These are phyloP conservation scores for Mesoclemmys tuberculata DNA, from an alignment of 2,113 vertebrate genomes.

Conservation along the genomic window DNA sequence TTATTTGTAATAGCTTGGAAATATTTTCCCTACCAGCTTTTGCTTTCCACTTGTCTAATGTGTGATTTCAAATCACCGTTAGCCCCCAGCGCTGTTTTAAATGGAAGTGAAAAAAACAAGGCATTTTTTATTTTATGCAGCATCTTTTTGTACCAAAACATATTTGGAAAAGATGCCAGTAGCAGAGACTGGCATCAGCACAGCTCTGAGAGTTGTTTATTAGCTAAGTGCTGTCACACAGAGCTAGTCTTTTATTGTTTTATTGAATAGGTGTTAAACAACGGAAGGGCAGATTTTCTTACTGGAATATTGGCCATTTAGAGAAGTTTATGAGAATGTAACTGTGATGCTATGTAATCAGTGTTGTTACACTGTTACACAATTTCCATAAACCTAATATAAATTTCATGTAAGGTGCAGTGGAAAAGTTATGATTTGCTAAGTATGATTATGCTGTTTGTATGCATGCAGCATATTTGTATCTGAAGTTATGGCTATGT, in stretches of 20 bases:
- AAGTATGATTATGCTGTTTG: no score
- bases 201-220: neutral
- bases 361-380: no score
- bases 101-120: neutral
- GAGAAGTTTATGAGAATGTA: neutral
- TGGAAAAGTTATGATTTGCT: no score
- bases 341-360: no score
- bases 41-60: neutral
- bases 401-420: no score
- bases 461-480: no score
- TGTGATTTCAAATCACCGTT: neutral
- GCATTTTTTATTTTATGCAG: accelerated
- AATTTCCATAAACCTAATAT: no score
- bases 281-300: neutral
- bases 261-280: neutral
- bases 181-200: neutral
- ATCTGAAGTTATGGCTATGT: no score
- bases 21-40: neutral
- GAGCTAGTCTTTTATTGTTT: neutral
- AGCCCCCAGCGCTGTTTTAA: neutral
- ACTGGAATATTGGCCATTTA: neutral
- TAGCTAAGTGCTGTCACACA: neutral
- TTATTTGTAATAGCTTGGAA: slow-evolving; percentile 20
- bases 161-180: neutral
- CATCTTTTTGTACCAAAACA: neutral